These are phyloP conservation scores for Sebastes cheni DNA, from an alignment of 2,797 vertebrate species.

Conservation along the genomic window DNA sequence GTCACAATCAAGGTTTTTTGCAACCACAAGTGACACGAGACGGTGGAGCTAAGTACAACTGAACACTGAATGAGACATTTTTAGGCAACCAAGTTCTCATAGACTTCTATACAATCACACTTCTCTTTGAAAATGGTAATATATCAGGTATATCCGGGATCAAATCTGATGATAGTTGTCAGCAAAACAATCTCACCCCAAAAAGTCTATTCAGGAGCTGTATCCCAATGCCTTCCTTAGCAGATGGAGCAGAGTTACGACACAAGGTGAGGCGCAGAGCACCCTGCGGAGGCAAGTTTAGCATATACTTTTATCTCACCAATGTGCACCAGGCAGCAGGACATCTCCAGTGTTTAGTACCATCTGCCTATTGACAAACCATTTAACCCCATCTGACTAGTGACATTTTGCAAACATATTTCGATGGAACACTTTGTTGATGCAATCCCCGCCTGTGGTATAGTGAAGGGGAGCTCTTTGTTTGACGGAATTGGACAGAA, in stretches of 20 bases:
- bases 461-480: neutral
- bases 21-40: no score
- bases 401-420: neutral
- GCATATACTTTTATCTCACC: rapidly evolving
- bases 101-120: rapidly evolving
- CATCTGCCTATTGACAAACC: neutral
- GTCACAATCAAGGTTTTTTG: rapidly evolving
- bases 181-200: neutral
- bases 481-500: neutral
- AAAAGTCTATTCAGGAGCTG: neutral
- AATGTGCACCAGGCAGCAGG: neutral
- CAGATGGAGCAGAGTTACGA: neutral
- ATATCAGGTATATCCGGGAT: neutral
- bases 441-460: neutral
- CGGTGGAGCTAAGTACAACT: no score
- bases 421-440: neutral
- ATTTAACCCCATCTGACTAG: neutral
- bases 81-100: no score
- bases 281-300: no score
- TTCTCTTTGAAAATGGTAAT: neutral
- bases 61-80: no score
- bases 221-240: neutral
- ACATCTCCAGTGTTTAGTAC: neutral
- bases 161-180: neutral
- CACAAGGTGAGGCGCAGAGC: neutral